Conservation (phyloP, 2,797 vertebrate species). For the Acanthiza pusilla region DNA sequence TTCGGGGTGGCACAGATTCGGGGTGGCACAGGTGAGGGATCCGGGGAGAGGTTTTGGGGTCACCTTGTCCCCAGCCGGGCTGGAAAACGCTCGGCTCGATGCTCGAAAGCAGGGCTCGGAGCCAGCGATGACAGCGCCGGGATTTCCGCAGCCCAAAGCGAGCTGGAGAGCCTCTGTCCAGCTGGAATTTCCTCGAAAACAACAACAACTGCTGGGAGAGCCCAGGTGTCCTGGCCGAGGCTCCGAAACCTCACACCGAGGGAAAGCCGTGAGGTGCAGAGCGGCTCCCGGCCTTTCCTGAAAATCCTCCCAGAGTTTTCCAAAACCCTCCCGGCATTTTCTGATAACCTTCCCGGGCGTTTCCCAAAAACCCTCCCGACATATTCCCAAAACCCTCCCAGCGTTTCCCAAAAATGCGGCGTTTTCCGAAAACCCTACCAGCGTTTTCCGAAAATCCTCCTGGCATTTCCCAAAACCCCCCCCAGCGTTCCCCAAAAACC, state of each 20-base stretch:
- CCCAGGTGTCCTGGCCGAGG: background rate
- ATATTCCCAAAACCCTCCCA: no score
- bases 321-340: no score
- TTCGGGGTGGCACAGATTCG: no score
- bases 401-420: background rate
- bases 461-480: no score
- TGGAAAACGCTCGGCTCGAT: background rate
- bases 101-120: background rate
- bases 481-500: no score
- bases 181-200: slow-evolving; percentile 44
- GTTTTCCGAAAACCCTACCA: no score
- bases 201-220: background rate
- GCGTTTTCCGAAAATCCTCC: no score
- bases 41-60: background rate
- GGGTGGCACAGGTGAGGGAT: background rate
- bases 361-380: no score
- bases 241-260: accelerated
- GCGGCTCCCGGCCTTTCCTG: accelerated
- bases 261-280: background rate
- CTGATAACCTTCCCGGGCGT: no score
- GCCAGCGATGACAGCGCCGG: background rate
- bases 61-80: accelerated
- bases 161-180: background rate
- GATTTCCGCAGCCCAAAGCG: background rate
- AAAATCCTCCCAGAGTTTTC: no score